Evolutionary conservation across 2,113 vertebrate genomes (phyloP).

Genomic region (Platanista minor): DNA sequence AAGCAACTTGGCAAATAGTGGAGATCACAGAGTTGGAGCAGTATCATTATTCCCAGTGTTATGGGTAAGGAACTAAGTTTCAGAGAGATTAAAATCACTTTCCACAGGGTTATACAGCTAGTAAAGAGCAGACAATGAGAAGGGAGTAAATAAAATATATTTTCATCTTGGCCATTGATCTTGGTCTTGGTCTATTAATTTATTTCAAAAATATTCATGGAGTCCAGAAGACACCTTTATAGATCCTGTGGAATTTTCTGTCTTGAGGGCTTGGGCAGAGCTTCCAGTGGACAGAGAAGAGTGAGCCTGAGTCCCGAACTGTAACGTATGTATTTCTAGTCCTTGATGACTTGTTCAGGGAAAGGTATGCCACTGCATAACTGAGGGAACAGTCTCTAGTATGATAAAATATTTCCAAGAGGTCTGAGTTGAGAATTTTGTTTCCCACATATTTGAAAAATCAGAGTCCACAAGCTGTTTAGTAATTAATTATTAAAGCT

Average conservation of each 20-base stretch:
- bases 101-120: not conserved
- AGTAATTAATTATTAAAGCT: conserved; percentile 50
- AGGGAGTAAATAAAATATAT: not conserved
- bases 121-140: not conserved
- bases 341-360: not conserved
- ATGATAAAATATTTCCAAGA: not conserved
- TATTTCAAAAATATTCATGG: not conserved
- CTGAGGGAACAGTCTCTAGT: not conserved
- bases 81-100: not conserved
- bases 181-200: not conserved
- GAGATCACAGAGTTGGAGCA: not conserved
- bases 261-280: not conserved
- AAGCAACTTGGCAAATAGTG: not conserved
- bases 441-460: conserved; percentile 39
- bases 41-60: not conserved
- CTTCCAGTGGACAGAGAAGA: not conserved
- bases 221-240: not conserved
- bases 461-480: not conserved
- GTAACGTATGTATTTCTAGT: not conserved
- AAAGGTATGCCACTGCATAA: not conserved
- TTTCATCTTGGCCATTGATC: not conserved
- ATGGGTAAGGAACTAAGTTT: not conserved
- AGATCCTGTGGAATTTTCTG: not conserved
- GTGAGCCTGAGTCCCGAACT: not conserved
- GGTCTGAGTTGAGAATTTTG: conserved; percentile 10